Evolutionary conservation across 2,113 vertebrate genomes (phyloP).

Genomic region (Antennarius striatus): DNA sequence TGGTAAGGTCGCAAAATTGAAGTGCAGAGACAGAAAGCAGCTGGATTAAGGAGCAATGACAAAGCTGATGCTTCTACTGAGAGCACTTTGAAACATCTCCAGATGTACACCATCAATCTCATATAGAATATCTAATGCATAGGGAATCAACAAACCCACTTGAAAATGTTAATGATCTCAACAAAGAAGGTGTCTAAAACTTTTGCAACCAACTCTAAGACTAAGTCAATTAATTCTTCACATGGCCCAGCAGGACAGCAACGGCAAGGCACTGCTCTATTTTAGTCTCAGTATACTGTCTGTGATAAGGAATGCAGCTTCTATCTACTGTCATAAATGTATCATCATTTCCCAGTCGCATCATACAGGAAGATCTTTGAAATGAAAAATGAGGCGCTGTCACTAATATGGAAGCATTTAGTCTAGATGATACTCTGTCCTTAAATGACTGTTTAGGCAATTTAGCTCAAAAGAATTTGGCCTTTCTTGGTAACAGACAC

Average conservation of each 20-base stretch:
- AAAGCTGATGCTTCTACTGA: neutral
- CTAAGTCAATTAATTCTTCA: too few species aligned
- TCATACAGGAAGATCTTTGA: neutral
- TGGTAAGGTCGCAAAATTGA: constrained; percentile 22
- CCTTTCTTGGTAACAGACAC: constrained; percentile 77
- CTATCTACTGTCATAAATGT: constrained; percentile 6
- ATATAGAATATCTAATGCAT: constrained; percentile 5
- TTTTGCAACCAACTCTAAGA: neutral
- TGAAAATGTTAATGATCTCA: constrained; percentile 1
- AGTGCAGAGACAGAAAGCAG: constrained; percentile 30
- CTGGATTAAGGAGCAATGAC: constrained; percentile 25
- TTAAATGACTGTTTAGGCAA: constrained; percentile 26
- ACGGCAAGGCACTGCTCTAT: constrained; percentile 30
- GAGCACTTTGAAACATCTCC: neutral
- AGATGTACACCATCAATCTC: neutral
- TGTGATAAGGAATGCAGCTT: constrained; percentile 19
- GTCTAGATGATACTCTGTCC: constrained; percentile 14
- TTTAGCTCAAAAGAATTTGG: constrained; percentile 49
- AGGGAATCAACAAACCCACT: neutral
- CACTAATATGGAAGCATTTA: constrained; percentile 23
- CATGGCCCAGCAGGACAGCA: neutral
- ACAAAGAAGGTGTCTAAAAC: constrained; percentile 11
- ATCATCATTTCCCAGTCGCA: neutral
- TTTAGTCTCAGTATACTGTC: constrained; percentile 1
- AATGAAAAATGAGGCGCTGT: constrained; percentile 13